Conservation (phyloP, 1,140 invertebrate species). For the Chrysomallon squamiferum region DNA sequence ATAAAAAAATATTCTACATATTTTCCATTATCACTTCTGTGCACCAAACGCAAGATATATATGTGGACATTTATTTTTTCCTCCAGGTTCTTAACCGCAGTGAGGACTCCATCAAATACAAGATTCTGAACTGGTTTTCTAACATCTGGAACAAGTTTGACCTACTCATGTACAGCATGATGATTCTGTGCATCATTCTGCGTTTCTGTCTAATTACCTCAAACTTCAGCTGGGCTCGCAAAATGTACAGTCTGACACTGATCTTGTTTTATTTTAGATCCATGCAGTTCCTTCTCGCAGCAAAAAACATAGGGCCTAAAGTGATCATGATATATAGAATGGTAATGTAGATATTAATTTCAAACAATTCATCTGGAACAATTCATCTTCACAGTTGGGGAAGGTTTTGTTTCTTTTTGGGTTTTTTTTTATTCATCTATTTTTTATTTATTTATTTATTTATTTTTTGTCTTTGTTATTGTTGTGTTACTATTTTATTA, state of each 20-base stretch:
- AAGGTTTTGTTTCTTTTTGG: too few species aligned
- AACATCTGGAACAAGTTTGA: conserved; percentile 59
- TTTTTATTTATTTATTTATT: too few species aligned
- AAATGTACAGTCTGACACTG: conserved; percentile 51
- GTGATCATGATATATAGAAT: conserved; percentile 62
- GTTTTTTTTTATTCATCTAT: too few species aligned
- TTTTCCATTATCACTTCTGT: too few species aligned
- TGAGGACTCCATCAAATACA: conserved; percentile 40
- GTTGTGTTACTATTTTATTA: too few species aligned
- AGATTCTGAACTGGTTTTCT: conserved; percentile 47
- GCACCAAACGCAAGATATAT: too few species aligned
- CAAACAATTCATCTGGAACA: too few species aligned
- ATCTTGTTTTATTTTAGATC: conserved; percentile 52
- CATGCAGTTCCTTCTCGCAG: conserved; percentile 56
- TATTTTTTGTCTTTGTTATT: too few species aligned
- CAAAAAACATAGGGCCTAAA: conserved; percentile 60
- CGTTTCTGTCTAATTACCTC: conserved; percentile 29
- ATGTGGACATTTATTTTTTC: too few species aligned
- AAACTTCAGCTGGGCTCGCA: conserved; percentile 40
- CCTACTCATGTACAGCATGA: conserved; percentile 46
- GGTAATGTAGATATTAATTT: conserved; percentile 37
- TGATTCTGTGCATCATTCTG: conserved; percentile 50
- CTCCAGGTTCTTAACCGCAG: conserved; percentile 45
- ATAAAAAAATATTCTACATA: too few species aligned
- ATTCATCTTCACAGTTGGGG: too few species aligned